Percentiles rank a stretch among this genome's conserved stretches.
Evolutionary conservation across 2,113 vertebrate genomes (phyloP).

Genomic region (Globicephala melas): DNA sequence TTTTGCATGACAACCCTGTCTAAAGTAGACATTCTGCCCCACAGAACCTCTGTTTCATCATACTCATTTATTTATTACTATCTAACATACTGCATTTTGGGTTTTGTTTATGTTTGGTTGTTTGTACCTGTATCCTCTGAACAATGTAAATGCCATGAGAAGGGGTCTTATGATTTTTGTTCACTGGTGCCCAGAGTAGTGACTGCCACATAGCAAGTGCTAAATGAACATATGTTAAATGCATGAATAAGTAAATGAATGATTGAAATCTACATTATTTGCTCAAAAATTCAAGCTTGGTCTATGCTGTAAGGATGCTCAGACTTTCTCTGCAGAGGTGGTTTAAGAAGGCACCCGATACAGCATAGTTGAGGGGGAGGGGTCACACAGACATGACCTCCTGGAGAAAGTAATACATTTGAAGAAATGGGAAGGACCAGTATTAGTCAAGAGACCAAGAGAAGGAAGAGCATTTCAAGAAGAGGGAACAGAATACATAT

Average conservation of each 20-base stretch:
- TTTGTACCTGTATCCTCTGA: not conserved
- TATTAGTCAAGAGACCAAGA: not conserved
- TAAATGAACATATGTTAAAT: not conserved
- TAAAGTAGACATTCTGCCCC: rapidly evolving
- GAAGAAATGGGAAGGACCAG: not conserved
- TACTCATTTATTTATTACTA: not conserved
- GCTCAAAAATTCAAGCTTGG: not conserved
- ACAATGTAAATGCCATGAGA: not conserved
- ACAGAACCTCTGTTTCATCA: not conserved
- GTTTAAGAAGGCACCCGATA: not conserved
- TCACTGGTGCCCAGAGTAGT: not conserved
- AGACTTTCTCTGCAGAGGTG: not conserved
- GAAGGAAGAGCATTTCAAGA: not conserved
- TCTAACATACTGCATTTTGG: not conserved
- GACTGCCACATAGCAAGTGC: not conserved
- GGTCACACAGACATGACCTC: not conserved
- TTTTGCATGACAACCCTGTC: not conserved
- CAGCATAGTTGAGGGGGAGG: rapidly evolving
- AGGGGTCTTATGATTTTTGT: not conserved
- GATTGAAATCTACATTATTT: not conserved
- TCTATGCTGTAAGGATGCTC: not conserved
- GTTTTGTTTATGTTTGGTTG: not conserved
- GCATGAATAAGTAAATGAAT: not conserved
- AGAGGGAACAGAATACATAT: not conserved
- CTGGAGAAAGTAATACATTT: not conserved